Percentiles rank a stretch among this genome's conserved stretches.
Conservation (phyloP, 2,113 vertebrate genomes). For the Odocoileus virginianus region DNA sequence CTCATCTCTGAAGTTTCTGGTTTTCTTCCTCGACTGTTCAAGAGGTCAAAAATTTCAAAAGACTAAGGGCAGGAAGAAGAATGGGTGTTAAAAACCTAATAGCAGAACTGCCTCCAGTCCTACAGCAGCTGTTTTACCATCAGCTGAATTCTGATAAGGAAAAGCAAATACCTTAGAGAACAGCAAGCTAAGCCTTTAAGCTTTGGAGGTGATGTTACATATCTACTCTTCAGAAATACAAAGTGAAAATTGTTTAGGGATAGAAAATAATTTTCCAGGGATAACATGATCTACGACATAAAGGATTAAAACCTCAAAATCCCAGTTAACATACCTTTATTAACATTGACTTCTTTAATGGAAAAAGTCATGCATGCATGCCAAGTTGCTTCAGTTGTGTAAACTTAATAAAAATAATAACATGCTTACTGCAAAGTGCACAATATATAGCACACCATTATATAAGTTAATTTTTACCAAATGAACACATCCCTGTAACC, state of each 20-base stretch:
- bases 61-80: not conserved
- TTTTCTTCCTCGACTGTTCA: not conserved
- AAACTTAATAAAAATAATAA: not conserved
- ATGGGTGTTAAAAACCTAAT: not conserved
- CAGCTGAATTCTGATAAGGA: not conserved
- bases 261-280: not conserved
- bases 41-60: slow-evolving; percentile 17
- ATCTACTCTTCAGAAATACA: not conserved
- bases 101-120: not conserved
- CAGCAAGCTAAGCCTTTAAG: not conserved
- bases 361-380: not conserved
- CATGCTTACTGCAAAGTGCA: not conserved
- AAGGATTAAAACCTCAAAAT: not conserved
- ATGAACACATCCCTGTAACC: not conserved
- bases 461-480: not conserved
- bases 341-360: not conserved
- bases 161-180: not conserved
- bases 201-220: not conserved
- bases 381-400: not conserved
- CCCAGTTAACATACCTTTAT: not conserved
- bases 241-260: not conserved
- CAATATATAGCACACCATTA: not conserved
- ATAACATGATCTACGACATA: not conserved
- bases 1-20: not conserved
- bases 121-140: not conserved